phyloP scores from a whole-genome alignment of 2,888 invertebrate species.

The Rhogogaster chlorosoma region DNA sequence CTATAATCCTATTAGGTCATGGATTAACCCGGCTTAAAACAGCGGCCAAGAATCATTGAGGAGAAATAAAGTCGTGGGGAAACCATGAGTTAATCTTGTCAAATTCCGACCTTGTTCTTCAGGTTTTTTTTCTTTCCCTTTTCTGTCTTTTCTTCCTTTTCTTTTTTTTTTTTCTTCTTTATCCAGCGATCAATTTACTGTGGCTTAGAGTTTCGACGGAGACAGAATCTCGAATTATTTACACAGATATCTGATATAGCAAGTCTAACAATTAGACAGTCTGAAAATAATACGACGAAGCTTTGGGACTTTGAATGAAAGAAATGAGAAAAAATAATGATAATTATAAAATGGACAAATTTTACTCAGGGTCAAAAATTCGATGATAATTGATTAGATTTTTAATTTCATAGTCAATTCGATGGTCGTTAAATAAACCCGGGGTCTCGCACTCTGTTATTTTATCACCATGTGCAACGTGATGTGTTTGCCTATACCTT shows the following conservation, averaged over 20 bases:
- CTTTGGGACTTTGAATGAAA: not conserved
- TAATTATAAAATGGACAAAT: not conserved
- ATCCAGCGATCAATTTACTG: not conserved
- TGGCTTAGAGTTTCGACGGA: not conserved
- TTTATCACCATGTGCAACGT: conserved; percentile 10
- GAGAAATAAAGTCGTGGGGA: not conserved
- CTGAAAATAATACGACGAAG: not conserved
- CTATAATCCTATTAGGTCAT: conserved; percentile 23
- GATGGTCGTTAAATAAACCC: not conserved
- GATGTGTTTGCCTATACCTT: not conserved
- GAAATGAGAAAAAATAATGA: not conserved
- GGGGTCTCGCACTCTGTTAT: not conserved
- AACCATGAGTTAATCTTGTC: conserved; percentile 17
- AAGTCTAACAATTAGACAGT: not conserved
- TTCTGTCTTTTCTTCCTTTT: conserved; percentile 20
- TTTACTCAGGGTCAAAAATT: not conserved
- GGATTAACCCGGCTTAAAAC: conserved; percentile 23
- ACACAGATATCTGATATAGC: not conserved
- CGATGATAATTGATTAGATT: not conserved
- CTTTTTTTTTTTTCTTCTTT: not conserved
- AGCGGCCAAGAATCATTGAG: conserved; percentile 12
- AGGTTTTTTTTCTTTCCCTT: conserved; percentile 28
- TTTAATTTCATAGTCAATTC: not conserved
- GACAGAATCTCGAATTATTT: not conserved
- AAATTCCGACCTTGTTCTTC: conserved; percentile 13